phyloP scores from a whole-genome alignment of 37 sponge, comb jelly and placozoan species.

The Sycon ciliatum region DNA sequence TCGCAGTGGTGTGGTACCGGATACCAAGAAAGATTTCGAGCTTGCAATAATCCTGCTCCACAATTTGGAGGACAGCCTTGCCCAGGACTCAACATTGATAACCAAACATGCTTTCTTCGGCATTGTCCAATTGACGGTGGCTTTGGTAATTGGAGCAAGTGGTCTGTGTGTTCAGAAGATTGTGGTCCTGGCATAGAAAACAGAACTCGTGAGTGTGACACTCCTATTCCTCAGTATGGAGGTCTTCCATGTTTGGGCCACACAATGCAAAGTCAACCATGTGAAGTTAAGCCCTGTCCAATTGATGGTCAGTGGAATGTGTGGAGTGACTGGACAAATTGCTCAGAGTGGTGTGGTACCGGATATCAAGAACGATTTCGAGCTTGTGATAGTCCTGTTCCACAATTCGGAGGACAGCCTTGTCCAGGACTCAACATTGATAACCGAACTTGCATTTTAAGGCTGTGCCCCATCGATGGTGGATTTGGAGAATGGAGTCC shows the following conservation, averaged over 20 bases:
- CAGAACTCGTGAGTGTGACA: slow-evolving; percentile 29
- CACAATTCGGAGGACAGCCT: slow-evolving; percentile 36
- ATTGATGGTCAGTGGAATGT: slow-evolving; percentile 43
- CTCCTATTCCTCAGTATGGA: slow-evolving; percentile 12
- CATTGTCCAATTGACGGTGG: slow-evolving; percentile 36
- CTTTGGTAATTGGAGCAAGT: slow-evolving; percentile 53
- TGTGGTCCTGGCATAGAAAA: slow-evolving; percentile 32
- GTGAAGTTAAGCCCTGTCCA: slow-evolving; percentile 41
- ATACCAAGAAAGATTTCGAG: slow-evolving; percentile 17
- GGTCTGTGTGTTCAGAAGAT: slow-evolving; percentile 38
- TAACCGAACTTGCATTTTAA: slow-evolving; percentile 17
- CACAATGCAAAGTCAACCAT: background rate
- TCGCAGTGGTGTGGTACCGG: slow-evolving; percentile 59
- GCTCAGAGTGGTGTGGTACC: slow-evolving; percentile 23
- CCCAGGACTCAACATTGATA: slow-evolving; percentile 19
- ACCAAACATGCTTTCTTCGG: background rate
- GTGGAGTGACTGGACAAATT: slow-evolving; percentile 16
- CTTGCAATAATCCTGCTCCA: slow-evolving; percentile 60
- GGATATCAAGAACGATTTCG: slow-evolving; percentile 9
- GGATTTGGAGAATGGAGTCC: slow-evolving; percentile 31
- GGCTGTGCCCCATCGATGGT: slow-evolving; percentile 43
- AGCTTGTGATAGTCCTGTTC: slow-evolving; percentile 22
- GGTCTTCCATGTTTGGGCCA: slow-evolving; percentile 28
- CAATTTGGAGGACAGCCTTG: slow-evolving; percentile 53
- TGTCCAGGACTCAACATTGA: slow-evolving; percentile 41